These are phyloP conservation scores for Megaustenia siamemsis DNA, from an alignment of 2,888 invertebrate species.

Conservation along the genomic window DNA sequence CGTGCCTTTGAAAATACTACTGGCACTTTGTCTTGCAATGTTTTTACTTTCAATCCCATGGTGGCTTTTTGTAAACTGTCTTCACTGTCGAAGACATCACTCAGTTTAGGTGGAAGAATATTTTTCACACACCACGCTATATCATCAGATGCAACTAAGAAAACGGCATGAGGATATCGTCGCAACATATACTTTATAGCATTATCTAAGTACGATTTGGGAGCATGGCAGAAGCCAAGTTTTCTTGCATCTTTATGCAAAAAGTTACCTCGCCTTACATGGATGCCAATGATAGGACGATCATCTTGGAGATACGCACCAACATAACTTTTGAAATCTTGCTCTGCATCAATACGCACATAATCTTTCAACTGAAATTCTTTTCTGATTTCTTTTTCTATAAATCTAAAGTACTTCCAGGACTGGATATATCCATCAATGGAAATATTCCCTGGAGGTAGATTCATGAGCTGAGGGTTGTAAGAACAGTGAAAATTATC, in stretches of 20 bases:
- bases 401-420: conserved; percentile 48
- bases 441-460: conserved; percentile 43
- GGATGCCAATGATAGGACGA: conserved; percentile 38
- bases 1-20: conserved; percentile 5
- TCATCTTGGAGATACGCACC: conserved; percentile 23
- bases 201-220: conserved; percentile 37
- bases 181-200: conserved; percentile 50
- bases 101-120: conserved; percentile 17
- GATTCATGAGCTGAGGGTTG: conserved; percentile 38
- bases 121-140: conserved; percentile 45
- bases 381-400: conserved; percentile 40
- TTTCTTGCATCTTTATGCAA: conserved; percentile 31
- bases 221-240: conserved; percentile 46
- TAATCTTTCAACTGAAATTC: conserved; percentile 32
- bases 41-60: not conserved
- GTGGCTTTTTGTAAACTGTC: not conserved
- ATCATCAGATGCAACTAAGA: conserved; percentile 49
- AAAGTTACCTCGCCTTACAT: conserved; percentile 47
- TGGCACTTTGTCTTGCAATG: not conserved
- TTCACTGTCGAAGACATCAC: not conserved
- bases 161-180: conserved; percentile 36
- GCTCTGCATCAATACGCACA: not conserved
- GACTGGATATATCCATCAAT: conserved; percentile 49
- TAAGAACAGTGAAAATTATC: conserved; percentile 44
- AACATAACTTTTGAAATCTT: conserved; percentile 10